Evolutionary conservation across 2,888 invertebrate genomes (phyloP).

Genomic region (Acanthosepion esculentum): DNA sequence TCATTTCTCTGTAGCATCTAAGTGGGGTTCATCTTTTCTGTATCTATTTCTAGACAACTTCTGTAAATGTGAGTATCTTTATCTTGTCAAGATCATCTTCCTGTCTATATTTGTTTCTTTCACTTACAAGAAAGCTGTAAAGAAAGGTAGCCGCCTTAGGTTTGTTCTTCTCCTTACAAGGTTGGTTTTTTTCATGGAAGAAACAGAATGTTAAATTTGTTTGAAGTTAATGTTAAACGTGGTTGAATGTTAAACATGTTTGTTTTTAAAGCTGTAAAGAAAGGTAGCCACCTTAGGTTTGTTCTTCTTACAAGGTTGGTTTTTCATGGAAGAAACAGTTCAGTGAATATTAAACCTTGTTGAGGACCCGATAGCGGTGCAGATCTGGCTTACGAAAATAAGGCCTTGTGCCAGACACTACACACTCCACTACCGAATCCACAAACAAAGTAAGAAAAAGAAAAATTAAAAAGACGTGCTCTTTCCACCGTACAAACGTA

Average conservation of each 20-base stretch:
- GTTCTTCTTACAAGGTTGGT: background rate
- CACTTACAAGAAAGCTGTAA: background rate
- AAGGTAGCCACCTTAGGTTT: background rate
- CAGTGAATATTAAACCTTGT: too few species aligned
- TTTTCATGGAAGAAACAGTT: background rate
- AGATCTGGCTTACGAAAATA: too few species aligned
- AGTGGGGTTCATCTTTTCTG: background rate
- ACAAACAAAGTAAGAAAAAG: too few species aligned
- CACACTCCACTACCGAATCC: too few species aligned
- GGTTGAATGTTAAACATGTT: too few species aligned
- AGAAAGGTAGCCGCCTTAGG: background rate
- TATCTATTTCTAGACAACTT: background rate
- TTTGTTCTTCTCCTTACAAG: background rate
- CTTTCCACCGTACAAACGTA: too few species aligned
- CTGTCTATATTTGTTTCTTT: background rate
- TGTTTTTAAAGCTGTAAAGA: background rate
- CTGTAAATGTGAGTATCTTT: background rate
- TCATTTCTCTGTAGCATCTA: background rate
- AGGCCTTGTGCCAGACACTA: too few species aligned
- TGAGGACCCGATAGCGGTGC: too few species aligned
- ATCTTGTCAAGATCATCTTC: conserved; percentile 25
- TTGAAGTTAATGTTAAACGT: too few species aligned
- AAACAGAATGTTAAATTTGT: background rate
- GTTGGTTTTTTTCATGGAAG: background rate
- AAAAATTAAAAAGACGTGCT: too few species aligned